Percentiles rank a stretch among this genome's conserved stretches.
Evolutionary conservation across 1,140 invertebrate genomes (phyloP).

Genomic region (Tribolium madens): DNA sequence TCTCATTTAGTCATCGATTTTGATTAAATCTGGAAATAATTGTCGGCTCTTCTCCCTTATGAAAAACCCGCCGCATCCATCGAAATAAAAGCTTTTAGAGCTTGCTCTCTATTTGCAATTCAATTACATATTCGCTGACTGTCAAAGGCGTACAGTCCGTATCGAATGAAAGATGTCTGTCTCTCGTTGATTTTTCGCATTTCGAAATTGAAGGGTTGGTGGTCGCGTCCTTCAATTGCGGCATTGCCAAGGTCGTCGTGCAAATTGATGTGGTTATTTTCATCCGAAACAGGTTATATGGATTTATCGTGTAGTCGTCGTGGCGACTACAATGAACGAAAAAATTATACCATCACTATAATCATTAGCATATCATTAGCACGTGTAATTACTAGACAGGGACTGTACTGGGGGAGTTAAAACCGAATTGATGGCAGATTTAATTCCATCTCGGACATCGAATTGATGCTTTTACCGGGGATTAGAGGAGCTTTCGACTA

Average conservation of each 20-base stretch:
- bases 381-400: constrained; percentile 35
- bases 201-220: constrained; percentile 17
- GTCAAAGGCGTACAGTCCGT: constrained; percentile 17
- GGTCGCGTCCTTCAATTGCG: constrained; percentile 24
- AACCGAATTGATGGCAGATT: constrained; percentile 29
- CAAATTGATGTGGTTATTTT: constrained; percentile 45
- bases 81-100: constrained; percentile 22
- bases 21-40: no score
- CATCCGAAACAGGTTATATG: constrained; percentile 46
- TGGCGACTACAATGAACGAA: constrained; percentile 20
- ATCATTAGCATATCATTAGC: constrained; percentile 54
- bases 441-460: constrained; percentile 32
- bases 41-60: no score
- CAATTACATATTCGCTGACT: constrained; percentile 21
- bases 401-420: not conserved
- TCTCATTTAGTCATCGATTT: not conserved
- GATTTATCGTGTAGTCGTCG: constrained; percentile 44
- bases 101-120: constrained; percentile 28
- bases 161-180: constrained; percentile 13
- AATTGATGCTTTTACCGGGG: constrained; percentile 24
- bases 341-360: constrained; percentile 47
- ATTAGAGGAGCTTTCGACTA: constrained; percentile 1
- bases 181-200: not conserved
- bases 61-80: not conserved
- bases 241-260: constrained; percentile 36